Evolutionary conservation across 2,888 invertebrate genomes (phyloP).

Genomic region (Chalcis sispes): DNA sequence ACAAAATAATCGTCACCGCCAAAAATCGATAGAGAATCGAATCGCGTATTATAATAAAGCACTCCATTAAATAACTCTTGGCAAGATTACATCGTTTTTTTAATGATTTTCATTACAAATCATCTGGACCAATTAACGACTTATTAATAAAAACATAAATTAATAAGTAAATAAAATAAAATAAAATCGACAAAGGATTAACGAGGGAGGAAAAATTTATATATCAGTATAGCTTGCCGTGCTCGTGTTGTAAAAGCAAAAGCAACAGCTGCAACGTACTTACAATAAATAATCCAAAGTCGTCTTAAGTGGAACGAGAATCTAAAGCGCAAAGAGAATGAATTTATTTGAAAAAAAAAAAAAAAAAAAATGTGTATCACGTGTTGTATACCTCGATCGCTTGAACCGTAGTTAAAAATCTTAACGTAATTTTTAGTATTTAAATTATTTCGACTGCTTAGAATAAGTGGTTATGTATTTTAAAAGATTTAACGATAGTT

Average conservation of each 20-base stretch:
- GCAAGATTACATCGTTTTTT: constrained; percentile 39
- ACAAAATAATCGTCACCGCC: background rate
- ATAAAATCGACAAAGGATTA: too few relatives aligned
- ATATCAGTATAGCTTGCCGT: constrained; percentile 15
- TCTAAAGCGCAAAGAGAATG: background rate
- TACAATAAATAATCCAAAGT: too few relatives aligned
- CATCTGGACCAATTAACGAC: constrained; percentile 48
- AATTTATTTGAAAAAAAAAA: too few relatives aligned
- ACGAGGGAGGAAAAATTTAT: constrained; percentile 40
- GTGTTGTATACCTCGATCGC: constrained; percentile 15
- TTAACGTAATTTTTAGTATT: too few relatives aligned
- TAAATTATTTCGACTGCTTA: too few relatives aligned
- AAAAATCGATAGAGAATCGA: background rate
- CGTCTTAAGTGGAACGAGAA: constrained; percentile 16
- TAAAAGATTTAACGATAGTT: too few relatives aligned
- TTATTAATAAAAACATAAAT: constrained; percentile 15
- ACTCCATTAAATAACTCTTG: constrained; percentile 41
- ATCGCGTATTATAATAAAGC: constrained; percentile 9
- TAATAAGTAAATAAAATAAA: too few relatives aligned
- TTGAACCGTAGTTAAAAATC: too few relatives aligned
- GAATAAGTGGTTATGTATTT: too few relatives aligned
- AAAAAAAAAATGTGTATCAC: background rate
- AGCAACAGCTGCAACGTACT: too few relatives aligned
- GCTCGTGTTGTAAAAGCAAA: background rate
- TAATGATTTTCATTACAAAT: constrained; percentile 17